Evolutionary conservation across 2,888 invertebrate species (phyloP), one percentile per base, ranked within the genome.

Genomic region (Microplitis manilae): DNA sequence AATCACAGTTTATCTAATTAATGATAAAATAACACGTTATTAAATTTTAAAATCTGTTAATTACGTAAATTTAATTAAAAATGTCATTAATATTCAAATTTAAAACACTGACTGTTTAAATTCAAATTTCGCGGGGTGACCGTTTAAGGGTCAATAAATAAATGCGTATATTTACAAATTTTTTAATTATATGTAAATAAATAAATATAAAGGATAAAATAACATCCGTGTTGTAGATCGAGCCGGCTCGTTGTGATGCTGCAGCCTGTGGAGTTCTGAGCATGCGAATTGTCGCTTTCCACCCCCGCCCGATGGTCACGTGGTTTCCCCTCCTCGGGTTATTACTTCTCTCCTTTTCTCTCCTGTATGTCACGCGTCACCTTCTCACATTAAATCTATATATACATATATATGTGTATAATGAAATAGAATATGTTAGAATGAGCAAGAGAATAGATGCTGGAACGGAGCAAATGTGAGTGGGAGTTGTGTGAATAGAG

Each of bases 201-300:
- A 62, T 41, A 15, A 15, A 73, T 73, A 39, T 15, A 17, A n/a
- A 41, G 38, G 38, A 20, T 41, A 38, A 20, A 65, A 67, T 50
- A 60, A 71, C 40, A 65, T 78, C 61, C 67, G 79, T 75, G 77
- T 69, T 73, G 79, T 78, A 62, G 81, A 78, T 79, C 75, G 70
- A 75, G 73, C 75, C 79, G 79, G 81, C 79, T 75, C 77, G 79
- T 72, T 79, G 78, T 78, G 81, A 81, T 82, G 79, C 81, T 85
- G 86, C 85, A 85, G 87, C 87, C 87, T 86, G 88, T 86, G 81
- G 87, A 86, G 88, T 86, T 87, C 88, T 88, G 89, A 86, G 89
- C 89, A 89, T 88, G 89, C 88, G 88, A 88, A 88, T 87, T 88
- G 89, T 87, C 86, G 87, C 84, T 84, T 79, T 83, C 87, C 87